Base-by-base conservation (phyloP, 2,113 vertebrate species). In the Mustelus asterias region DNA sequence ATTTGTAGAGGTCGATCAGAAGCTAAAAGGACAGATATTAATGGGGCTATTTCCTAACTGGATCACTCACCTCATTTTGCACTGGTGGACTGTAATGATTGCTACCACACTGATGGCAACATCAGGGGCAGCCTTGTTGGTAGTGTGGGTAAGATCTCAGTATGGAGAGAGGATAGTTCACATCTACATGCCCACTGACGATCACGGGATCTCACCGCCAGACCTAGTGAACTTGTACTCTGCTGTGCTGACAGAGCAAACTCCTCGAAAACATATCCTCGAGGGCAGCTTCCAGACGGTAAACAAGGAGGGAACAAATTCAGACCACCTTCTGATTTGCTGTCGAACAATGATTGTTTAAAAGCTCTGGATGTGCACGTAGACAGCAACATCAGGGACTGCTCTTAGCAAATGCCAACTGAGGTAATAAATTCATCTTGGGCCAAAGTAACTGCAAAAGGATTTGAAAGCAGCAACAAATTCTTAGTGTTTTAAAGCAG, bases 401-500 rank as follows among this genome's bases (percentile, higher is more conserved):
- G 24, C 41, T 70, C 67, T 72, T 95, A 44, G 13, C 93, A 95
- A 95, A 29, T 94, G 67, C 93, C 65, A 70, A 48, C 44, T 44
- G 67, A 95, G 93, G 93, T 72, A 44, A 95, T 70, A 65, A 94
- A 44, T 76, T 95, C 44, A 95, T 72, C 24, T 48, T 95, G 41
- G 67, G 26, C 10, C 48, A 70, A 7, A 72, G 41, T 18, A 93
- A 63, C 60, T 65, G 60, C 89, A 93, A 93, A 70, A 48, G 67
- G 7, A 54, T 72, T 95, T 95, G 93, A 95, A 70, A 69, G 67
- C 22, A 37, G 60, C n/a, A 37, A 67, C 8, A 33, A 16, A 37
- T 65, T 93, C 63, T 93, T 93, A 93, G 89, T 93, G 89, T 93
- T 37, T 93, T 65, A 65, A 93, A 93, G 60, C 89, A 65, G 89